These are phyloP conservation scores for Zingel zingel DNA, from an alignment of 2,113 vertebrate species.

Conservation along the genomic window DNA sequence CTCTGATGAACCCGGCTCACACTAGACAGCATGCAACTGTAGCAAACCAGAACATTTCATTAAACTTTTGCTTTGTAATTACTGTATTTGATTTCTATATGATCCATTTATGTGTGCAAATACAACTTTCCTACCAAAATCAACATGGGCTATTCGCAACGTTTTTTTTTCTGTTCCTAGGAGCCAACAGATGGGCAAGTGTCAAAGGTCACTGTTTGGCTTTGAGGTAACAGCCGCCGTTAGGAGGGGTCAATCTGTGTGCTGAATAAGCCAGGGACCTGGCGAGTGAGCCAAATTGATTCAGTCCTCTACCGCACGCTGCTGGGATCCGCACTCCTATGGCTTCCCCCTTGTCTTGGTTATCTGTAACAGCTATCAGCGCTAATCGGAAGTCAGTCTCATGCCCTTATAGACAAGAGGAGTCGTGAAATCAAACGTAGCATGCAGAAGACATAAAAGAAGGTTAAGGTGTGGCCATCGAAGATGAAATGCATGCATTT, in stretches of 20 bases:
- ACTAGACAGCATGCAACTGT: constrained; percentile 49
- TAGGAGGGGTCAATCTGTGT: constrained; percentile 67
- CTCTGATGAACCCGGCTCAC: constrained; percentile 68
- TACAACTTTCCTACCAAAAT: constrained; percentile 21
- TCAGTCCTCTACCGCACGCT: constrained; percentile 33
- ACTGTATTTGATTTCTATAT: constrained; percentile 51
- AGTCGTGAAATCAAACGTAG: neutral
- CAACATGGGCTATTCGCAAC: neutral
- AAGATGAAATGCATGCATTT: neutral
- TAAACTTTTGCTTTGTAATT: constrained; percentile 66
- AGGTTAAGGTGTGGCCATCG: constrained; percentile 9
- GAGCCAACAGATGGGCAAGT: constrained; percentile 64
- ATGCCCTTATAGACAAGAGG: neutral
- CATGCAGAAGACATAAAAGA: neutral
- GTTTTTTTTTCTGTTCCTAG: neutral
- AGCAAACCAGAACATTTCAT: constrained; percentile 63
- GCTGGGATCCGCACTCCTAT: constrained; percentile 43
- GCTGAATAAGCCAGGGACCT: constrained; percentile 64
- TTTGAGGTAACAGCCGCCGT: constrained; percentile 53
- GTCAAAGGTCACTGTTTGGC: constrained; percentile 71
- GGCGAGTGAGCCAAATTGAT: constrained; percentile 64
- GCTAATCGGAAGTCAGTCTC: constrained; percentile 35
- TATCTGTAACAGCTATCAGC: constrained; percentile 47
- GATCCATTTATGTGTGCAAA: constrained; percentile 51
- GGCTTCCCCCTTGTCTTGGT: constrained; percentile 2